Evolutionary conservation across 2,797 vertebrate species (phyloP).

Genomic region (Sardinella longiceps): DNA sequence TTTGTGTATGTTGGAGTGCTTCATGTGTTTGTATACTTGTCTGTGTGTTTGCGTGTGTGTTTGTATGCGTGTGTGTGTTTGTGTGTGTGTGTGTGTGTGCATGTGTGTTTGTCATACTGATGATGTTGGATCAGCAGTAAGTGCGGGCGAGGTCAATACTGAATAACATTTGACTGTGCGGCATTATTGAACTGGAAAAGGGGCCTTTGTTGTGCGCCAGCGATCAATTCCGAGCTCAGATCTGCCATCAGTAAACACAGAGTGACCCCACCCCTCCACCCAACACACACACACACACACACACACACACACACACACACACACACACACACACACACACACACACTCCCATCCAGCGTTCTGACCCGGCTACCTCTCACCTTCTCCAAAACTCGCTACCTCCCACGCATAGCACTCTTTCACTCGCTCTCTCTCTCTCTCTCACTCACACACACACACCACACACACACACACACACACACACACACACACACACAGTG

Average conservation of each 20-base stretch:
- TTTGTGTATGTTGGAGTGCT: background rate
- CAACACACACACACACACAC: no score
- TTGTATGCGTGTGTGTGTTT: background rate
- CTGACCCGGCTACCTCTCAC: no score
- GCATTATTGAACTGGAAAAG: constrained; percentile 29
- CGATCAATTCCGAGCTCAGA: background rate
- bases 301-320: background rate
- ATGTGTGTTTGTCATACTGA: background rate
- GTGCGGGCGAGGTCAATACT: constrained; percentile 30
- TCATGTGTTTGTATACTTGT: constrained; percentile 1
- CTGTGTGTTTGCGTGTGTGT: background rate
- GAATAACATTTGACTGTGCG: constrained; percentile 26
- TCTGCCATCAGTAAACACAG: constrained; percentile 31
- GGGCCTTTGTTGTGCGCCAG: constrained; percentile 17
- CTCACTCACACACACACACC: background rate
- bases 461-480: background rate
- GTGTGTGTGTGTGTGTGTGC: background rate
- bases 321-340: background rate
- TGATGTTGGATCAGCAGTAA: constrained; percentile 19
- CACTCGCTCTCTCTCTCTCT: background rate
- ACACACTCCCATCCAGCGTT: no score
- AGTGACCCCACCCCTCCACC: constrained; percentile 3
- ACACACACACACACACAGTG: background rate
- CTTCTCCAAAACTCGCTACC: no score
- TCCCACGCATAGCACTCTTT: background rate